phyloP scores from a whole-genome alignment of 2,113 vertebrate genomes.

The Chionomys nivalis region DNA sequence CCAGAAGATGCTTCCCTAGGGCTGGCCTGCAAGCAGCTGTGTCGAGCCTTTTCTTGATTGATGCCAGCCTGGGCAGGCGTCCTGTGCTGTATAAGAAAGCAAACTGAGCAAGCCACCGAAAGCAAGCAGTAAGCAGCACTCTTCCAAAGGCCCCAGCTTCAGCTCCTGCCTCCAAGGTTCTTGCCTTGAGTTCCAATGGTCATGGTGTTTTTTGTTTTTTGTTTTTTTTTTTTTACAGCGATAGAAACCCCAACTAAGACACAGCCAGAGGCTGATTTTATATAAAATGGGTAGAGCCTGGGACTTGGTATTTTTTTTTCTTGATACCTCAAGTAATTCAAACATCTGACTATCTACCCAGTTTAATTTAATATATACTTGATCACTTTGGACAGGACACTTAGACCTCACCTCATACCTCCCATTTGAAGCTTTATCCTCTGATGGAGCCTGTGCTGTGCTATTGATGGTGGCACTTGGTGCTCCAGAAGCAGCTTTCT shows the following conservation, averaged over 20 bases:
- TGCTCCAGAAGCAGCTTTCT: neutral
- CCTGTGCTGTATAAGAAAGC: neutral
- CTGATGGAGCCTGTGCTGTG: neutral
- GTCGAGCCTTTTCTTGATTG: too few relatives aligned
- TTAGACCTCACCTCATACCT: neutral
- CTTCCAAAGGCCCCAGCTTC: neutral
- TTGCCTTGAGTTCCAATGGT: neutral
- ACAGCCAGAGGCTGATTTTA: neutral
- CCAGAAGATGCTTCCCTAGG: neutral
- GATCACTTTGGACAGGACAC: neutral
- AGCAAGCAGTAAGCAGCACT: neutral
- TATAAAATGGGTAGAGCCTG: neutral
- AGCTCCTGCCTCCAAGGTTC: neutral
- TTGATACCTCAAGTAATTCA: neutral
- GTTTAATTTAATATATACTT: neutral
- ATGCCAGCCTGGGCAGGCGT: neutral
- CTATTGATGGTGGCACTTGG: neutral
- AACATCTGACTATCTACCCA: neutral
- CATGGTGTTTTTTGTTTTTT: neutral
- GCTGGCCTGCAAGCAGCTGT: neutral
- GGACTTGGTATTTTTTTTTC: conserved; percentile 20
- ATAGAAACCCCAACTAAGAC: neutral
- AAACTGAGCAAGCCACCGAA: neutral
- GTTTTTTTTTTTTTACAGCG: neutral
- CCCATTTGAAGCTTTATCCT: neutral